A percentile compares a stretch with the other conserved stretches of the same genome.
Evolutionary conservation across 1,140 invertebrate species (phyloP).

Genomic region (Contarinia nasturtii): DNA sequence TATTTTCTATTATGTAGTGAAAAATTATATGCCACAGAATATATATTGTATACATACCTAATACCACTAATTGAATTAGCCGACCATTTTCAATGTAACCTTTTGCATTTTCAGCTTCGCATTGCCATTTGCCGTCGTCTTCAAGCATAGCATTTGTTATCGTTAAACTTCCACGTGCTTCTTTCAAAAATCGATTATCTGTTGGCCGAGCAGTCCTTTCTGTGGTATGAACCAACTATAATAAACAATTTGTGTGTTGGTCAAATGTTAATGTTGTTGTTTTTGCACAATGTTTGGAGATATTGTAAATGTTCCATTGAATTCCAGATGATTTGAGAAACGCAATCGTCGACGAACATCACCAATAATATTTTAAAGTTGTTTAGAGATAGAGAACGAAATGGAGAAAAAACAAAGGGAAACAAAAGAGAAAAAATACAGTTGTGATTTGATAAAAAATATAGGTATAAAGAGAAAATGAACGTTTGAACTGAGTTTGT

Average conservation of each 20-base stretch:
- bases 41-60: constrained; percentile 31
- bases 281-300: neutral
- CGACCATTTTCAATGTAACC: constrained; percentile 34
- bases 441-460: no score
- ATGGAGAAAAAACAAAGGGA: no score
- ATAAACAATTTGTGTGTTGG: neutral
- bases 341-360: no score
- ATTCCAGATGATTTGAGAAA: no score
- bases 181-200: constrained; percentile 31
- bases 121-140: constrained; percentile 48
- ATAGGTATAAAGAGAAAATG: no score
- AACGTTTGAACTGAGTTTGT: no score
- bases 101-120: constrained; percentile 37
- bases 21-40: neutral
- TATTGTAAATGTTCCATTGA: neutral
- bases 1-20: neutral
- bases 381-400: no score
- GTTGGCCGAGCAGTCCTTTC: constrained; percentile 28
- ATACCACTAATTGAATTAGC: constrained; percentile 40
- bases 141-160: constrained; percentile 46
- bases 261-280: no score
- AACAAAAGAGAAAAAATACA: no score
- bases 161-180: constrained; percentile 35
- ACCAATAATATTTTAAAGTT: no score
- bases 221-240: constrained; percentile 27